phyloP scores from a whole-genome alignment of 2,888 invertebrate genomes.

The Synanthedon vespiformis region DNA sequence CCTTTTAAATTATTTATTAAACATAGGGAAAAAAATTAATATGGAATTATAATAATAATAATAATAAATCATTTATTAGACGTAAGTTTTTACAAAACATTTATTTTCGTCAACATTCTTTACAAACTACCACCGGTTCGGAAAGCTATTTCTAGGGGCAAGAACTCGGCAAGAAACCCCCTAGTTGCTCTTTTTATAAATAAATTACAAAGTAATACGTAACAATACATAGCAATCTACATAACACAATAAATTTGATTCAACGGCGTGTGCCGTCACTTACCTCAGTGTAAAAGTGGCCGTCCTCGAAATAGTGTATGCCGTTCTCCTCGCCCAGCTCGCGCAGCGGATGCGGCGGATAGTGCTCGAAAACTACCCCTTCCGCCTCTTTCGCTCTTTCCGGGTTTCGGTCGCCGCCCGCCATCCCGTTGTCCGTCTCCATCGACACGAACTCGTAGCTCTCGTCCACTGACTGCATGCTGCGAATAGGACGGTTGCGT shows the following conservation, averaged over 20 bases:
- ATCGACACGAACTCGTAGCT: slow-evolving; percentile 63
- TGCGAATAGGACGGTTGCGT: slow-evolving; percentile 11
- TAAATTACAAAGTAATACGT: no score
- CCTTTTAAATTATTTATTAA: not conserved
- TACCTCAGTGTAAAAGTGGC: slow-evolving; percentile 93
- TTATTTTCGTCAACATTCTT: no score
- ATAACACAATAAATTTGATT: no score
- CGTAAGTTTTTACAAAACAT: no score
- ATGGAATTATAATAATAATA: no score
- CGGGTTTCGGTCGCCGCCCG: slow-evolving; percentile 34
- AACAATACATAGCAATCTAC: no score
- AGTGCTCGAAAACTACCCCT: slow-evolving; percentile 46
- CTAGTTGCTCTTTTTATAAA: no score
- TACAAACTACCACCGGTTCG: no score
- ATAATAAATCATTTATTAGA: no score
- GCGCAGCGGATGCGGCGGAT: slow-evolving; percentile 75
- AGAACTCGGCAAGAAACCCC: no score
- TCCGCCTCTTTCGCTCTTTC: slow-evolving; percentile 22
- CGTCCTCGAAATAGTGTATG: slow-evolving; percentile 91
- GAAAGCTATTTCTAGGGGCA: no score
- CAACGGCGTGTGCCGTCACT: no score
- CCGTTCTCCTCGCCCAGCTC: slow-evolving; percentile 85
- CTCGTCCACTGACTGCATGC: slow-evolving; percentile 67
- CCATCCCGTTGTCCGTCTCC: slow-evolving; percentile 42
- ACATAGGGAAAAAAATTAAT: not conserved